Evolutionary conservation across 2,113 vertebrate species (phyloP).

Genomic region (Epinephelus moara): DNA sequence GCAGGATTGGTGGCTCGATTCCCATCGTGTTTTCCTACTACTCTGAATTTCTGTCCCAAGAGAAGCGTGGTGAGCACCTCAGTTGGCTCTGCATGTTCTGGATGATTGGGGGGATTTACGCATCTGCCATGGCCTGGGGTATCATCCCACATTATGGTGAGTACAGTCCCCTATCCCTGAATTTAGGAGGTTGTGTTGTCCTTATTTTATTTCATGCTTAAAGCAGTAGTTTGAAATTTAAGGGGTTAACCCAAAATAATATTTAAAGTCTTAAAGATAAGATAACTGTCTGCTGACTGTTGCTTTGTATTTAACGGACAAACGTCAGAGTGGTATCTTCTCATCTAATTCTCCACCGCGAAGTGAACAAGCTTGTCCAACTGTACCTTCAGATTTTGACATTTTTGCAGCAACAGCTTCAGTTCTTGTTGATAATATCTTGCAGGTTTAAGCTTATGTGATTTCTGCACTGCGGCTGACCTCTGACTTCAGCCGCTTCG

Average conservation of each 20-base stretch:
- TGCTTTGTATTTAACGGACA: background rate
- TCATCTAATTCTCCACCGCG: background rate
- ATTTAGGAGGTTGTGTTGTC: background rate
- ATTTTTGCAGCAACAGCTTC: background rate
- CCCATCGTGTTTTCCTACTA: slow-evolving; percentile 99
- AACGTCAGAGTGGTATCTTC: background rate
- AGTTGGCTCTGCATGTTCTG: slow-evolving; percentile 99
- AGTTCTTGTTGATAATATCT: background rate
- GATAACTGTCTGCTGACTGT: background rate
- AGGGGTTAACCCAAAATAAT: background rate
- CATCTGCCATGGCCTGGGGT: slow-evolving; percentile 98
- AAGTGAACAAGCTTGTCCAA: background rate
- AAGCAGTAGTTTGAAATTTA: background rate
- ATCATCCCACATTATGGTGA: slow-evolving; percentile 98
- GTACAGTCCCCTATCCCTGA: slow-evolving; percentile 24
- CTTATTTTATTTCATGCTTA: background rate
- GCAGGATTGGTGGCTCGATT: slow-evolving; percentile 96
- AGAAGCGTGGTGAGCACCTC: slow-evolving; percentile 96
- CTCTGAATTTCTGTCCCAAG: slow-evolving; percentile 96
- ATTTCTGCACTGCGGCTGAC: slow-evolving; percentile 6
- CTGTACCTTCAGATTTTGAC: background rate
- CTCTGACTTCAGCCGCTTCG: slow-evolving; percentile 12
- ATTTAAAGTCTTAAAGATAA: background rate
- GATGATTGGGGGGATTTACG: slow-evolving; percentile 99
- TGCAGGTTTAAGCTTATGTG: background rate